Base-by-base conservation (phyloP, 2,113 vertebrate species). In the Lepisosteus oculatus region DNA sequence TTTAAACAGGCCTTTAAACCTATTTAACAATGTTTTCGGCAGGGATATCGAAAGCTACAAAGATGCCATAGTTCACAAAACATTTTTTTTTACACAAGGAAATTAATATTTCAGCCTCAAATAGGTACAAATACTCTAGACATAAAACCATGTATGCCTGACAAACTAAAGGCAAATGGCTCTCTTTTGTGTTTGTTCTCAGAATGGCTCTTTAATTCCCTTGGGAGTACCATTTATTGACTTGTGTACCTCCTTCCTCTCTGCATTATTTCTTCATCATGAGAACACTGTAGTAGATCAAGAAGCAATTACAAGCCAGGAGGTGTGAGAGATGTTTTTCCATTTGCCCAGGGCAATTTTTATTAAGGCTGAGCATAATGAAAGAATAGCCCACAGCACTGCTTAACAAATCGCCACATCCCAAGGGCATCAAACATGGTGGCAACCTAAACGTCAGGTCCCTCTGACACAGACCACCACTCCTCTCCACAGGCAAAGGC, bases 351-450 rank as follows among this genome's bases (percentile, higher is more conserved):
- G 68, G 82, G 81, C 76, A 76, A 69, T 55, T 76, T 70, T 87
- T 80, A 81, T 90, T 84, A 85, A 70, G 74, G 80, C 83, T 78
- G 79, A 78, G 71, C 81, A 79, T 88, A 85, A 87, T 87, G 84
- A 76, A 83, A 84, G 87, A 90, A 89, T 86, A 85, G 79, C 77
- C 81, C 77, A 73, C 69, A 56, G 78, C 59, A 61, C 73, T 74
- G 76, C 69, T 81, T 86, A 90, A 89, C 89, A 89, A 51, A 92
- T 88, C 85, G 88, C 88, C 88, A 90, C 90, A 90, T 89, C 85
- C 89, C 83, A 57, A 72, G 72, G 83, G 41, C 72, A 78, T 75
- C 70, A 81, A 72, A 67, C 78, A 68, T 73, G 71, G 55, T 80
- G 71, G 71, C 65, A 12, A 73, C 75, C 55, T 65, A 75, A 14